Percentiles rank a stretch among this genome's conserved stretches.
Evolutionary conservation across 2,797 vertebrate species (phyloP).

Genomic region (Vipera latastei): DNA sequence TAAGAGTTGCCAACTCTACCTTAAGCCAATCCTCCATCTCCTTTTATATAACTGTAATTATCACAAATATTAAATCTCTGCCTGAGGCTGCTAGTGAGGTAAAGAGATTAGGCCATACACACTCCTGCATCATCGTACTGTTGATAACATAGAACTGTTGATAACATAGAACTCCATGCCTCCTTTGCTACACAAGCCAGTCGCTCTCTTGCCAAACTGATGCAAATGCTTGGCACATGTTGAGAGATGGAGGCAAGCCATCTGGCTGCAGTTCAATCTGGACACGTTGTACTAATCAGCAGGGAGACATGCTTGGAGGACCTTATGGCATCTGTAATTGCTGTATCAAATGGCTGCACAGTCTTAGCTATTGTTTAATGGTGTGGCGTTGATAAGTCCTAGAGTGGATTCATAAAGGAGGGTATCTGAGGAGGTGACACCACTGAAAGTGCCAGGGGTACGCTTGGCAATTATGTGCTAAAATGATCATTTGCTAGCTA

Average conservation of each 20-base stretch:
- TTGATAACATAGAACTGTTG: conserved; percentile 38
- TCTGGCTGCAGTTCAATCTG: conserved; percentile 63
- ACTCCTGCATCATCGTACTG: conserved; percentile 4
- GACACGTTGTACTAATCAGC: conserved; percentile 52
- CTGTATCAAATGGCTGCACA: conserved; percentile 34
- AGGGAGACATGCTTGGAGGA: conserved; percentile 40
- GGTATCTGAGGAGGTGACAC: neutral
- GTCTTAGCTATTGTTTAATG: conserved; percentile 1
- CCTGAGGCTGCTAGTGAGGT: conserved; percentile 44
- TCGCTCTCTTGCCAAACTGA: conserved; percentile 54
- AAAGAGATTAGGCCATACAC: neutral
- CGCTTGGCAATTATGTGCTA: neutral
- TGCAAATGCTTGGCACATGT: conserved; percentile 52
- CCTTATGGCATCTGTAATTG: conserved; percentile 43
- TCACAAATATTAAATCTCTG: conserved; percentile 32
- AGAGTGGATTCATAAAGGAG: neutral
- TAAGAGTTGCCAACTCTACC: neutral
- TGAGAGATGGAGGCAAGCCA: conserved; percentile 59
- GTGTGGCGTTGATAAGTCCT: neutral
- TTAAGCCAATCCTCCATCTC: neutral
- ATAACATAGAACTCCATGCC: conserved; percentile 32
- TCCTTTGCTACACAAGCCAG: conserved; percentile 47
- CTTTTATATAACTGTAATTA: conserved; percentile 12
- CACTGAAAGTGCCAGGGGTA: neutral
- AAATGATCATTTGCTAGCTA: neutral